Evolutionary conservation across 2,797 vertebrate genomes (phyloP).

Genomic region (Pteronotus mesoamericanus): DNA sequence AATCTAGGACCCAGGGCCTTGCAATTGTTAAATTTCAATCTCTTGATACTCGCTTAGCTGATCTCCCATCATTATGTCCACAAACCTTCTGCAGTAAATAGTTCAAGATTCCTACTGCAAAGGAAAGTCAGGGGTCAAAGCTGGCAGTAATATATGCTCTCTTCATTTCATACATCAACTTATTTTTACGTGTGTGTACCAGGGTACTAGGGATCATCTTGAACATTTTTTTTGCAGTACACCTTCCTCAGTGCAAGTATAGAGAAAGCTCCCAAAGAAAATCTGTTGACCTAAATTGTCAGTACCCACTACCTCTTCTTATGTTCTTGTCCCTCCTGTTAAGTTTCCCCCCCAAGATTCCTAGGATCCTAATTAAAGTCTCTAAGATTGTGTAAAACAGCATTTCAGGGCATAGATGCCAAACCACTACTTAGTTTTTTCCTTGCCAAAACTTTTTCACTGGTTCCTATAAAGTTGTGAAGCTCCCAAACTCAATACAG

Average conservation of each 20-base stretch:
- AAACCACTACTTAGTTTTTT: background rate
- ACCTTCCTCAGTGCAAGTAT: background rate
- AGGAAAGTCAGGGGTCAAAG: background rate
- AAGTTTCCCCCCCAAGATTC: background rate
- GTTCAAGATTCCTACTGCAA: background rate
- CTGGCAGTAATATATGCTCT: background rate
- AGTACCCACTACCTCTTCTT: background rate
- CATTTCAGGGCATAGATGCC: background rate
- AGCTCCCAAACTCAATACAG: background rate
- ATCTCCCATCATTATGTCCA: background rate
- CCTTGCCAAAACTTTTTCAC: background rate
- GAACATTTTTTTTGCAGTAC: background rate
- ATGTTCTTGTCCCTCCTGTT: background rate
- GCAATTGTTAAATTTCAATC: background rate
- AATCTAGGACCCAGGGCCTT: background rate
- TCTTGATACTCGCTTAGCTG: background rate
- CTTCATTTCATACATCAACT: background rate
- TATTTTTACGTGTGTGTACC: background rate
- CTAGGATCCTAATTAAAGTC: constrained; percentile 11
- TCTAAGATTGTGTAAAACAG: background rate
- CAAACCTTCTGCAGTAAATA: background rate
- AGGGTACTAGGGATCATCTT: background rate
- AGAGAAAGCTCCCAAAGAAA: constrained; percentile 7
- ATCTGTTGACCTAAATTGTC: background rate
- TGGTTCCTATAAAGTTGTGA: background rate